Conservation (phyloP, 2,113 vertebrate genomes). For the Turnix velox region DNA sequence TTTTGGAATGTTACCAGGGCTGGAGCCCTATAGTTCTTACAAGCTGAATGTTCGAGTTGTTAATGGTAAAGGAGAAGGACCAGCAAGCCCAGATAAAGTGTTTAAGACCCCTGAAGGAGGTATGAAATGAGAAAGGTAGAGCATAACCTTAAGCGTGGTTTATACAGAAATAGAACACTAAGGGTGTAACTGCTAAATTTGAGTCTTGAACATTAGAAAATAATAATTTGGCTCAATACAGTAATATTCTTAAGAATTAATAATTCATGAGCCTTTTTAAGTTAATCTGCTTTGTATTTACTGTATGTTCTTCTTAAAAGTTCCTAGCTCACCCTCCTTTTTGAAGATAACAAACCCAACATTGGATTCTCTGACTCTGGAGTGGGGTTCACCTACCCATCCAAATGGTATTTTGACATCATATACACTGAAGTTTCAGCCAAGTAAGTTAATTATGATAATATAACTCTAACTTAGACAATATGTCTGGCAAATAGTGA, state of each 20-base stretch:
- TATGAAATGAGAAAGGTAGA: slow-evolving; percentile 58
- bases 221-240: not conserved
- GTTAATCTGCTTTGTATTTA: not conserved
- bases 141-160: not conserved
- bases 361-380: slow-evolving; percentile 87
- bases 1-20: slow-evolving; percentile 84
- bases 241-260: not conserved
- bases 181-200: not conserved
- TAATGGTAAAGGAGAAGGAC: slow-evolving; percentile 93
- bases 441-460: slow-evolving; percentile 80
- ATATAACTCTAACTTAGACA: not conserved
- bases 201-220: not conserved
- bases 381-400: slow-evolving; percentile 87
- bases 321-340: slow-evolving; percentile 84
- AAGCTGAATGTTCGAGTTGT: slow-evolving; percentile 83
- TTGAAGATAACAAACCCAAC: slow-evolving; percentile 81
- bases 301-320: slow-evolving; percentile 68
- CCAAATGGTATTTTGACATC: slow-evolving; percentile 88
- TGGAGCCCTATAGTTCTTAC: slow-evolving; percentile 89
- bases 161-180: not conserved
- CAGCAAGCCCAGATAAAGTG: slow-evolving; percentile 74
- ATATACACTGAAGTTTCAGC: slow-evolving; percentile 90
- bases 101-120: slow-evolving; percentile 94
- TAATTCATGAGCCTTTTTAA: not conserved
- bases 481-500: not conserved